Conservation (phyloP, 2,888 invertebrate species). For the Tillus elongatus region DNA sequence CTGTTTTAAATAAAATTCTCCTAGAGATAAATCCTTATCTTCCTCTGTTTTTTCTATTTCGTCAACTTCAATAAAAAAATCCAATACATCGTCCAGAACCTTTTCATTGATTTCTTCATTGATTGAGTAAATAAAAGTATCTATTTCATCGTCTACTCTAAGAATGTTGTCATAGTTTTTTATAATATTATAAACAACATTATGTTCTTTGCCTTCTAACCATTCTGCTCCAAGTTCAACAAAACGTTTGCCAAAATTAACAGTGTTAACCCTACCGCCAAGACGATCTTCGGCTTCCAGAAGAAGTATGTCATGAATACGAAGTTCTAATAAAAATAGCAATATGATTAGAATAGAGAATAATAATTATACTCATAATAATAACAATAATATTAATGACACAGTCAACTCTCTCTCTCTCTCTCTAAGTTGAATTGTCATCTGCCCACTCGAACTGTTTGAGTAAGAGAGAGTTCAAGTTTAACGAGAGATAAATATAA, state of each 20-base stretch:
- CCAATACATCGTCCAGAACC: background rate
- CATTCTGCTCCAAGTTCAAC: background rate
- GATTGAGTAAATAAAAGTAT: too few species aligned
- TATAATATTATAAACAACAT: background rate
- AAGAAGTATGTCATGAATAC: background rate
- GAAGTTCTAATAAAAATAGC: too few species aligned
- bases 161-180: background rate
- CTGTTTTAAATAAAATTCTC: background rate
- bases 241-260: background rate
- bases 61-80: background rate
- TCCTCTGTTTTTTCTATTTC: background rate
- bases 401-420: too few species aligned
- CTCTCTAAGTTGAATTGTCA: too few species aligned
- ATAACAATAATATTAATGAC: too few species aligned
- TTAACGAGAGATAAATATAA: too few species aligned
- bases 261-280: background rate
- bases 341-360: too few species aligned
- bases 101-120: conserved; percentile 1
- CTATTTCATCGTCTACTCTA: too few species aligned
- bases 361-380: too few species aligned
- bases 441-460: too few species aligned
- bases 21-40: background rate
- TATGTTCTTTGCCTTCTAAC: background rate
- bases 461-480: too few species aligned
- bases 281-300: background rate